Conservation (phyloP, 2,888 invertebrate species). For the Netelia inedita region DNA sequence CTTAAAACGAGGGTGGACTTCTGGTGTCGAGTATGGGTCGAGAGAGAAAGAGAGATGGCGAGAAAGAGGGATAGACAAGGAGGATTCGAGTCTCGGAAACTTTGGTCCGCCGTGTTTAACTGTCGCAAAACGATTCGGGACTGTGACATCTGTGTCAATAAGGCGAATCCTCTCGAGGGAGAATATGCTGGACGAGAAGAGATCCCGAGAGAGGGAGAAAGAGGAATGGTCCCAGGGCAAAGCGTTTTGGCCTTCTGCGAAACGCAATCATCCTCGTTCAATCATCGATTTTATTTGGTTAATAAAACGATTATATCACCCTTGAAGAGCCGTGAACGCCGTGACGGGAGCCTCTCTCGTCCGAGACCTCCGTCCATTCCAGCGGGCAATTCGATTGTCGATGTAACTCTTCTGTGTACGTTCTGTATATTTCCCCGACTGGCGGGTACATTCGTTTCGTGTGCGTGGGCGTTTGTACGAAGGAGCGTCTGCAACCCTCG, state of each 20-base stretch:
- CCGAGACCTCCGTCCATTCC: conserved; percentile 51
- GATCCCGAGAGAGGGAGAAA: conserved; percentile 23
- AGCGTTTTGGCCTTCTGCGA: conserved; percentile 67
- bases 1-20: conserved; percentile 31
- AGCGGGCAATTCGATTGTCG: conserved; percentile 67
- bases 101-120: conserved; percentile 73
- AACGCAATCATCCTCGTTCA: conserved; percentile 82
- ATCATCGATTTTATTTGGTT: conserved; percentile 84
- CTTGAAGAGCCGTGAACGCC: conserved; percentile 49
- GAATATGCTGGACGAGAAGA: conserved; percentile 65
- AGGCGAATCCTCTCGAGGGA: conserved; percentile 79
- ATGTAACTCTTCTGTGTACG: conserved; percentile 71
- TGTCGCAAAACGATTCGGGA: conserved; percentile 78
- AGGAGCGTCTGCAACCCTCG: conserved; percentile 60
- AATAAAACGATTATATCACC: conserved; percentile 82
- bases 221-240: conserved; percentile 59
- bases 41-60: neutral
- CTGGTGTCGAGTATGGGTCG: conserved; percentile 20
- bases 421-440: conserved; percentile 50
- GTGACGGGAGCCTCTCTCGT: conserved; percentile 52
- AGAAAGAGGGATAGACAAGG: conserved; percentile 33
- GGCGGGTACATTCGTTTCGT: conserved; percentile 31
- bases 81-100: conserved; percentile 72
- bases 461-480: conserved; percentile 32
- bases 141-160: conserved; percentile 84